Conservation (phyloP, 2,797 vertebrate genomes). For the Enteromius unitaeniatus region DNA sequence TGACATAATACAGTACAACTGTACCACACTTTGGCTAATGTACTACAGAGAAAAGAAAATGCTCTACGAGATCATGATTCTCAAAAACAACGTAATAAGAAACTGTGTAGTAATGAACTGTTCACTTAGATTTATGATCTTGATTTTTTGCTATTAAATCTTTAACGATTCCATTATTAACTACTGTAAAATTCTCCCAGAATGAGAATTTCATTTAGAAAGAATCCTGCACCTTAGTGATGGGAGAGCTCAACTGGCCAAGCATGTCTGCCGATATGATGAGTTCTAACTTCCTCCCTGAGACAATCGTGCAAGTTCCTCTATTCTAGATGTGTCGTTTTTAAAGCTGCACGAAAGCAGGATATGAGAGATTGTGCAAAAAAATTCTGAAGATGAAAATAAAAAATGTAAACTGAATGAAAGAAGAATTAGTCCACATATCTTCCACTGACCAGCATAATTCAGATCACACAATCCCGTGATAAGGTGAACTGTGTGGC, state of each 20-base stretch:
- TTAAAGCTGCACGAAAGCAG: conserved; percentile 38
- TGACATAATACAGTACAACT: conserved; percentile 29
- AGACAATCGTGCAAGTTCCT: conserved; percentile 35
- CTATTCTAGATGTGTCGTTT: conserved; percentile 19
- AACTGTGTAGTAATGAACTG: conserved; percentile 6
- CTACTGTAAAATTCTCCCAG: conserved; percentile 7
- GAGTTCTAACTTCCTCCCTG: conserved; percentile 46
- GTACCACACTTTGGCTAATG: conserved; percentile 37
- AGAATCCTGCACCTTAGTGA: conserved; percentile 20
- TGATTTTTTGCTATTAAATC: conserved; percentile 21
- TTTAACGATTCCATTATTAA: neutral
- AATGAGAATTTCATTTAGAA: neutral
- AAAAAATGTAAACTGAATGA: conserved; percentile 55
- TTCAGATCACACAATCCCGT: conserved; percentile 6
- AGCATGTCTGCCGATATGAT: conserved; percentile 39
- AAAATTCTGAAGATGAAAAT: conserved; percentile 40
- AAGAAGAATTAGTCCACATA: conserved; percentile 29
- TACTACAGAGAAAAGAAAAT: neutral
- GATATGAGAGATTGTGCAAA: conserved; percentile 59
- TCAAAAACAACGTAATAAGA: neutral
- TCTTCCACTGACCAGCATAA: conserved; percentile 6
- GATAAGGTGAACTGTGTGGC: conserved; percentile 26
- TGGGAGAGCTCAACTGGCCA: conserved; percentile 36
- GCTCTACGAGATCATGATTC: conserved; percentile 19
- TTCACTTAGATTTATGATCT: conserved; percentile 13